phyloP scores from a whole-genome alignment of 2,888 invertebrate genomes.

The Drosophila koepferae region DNA sequence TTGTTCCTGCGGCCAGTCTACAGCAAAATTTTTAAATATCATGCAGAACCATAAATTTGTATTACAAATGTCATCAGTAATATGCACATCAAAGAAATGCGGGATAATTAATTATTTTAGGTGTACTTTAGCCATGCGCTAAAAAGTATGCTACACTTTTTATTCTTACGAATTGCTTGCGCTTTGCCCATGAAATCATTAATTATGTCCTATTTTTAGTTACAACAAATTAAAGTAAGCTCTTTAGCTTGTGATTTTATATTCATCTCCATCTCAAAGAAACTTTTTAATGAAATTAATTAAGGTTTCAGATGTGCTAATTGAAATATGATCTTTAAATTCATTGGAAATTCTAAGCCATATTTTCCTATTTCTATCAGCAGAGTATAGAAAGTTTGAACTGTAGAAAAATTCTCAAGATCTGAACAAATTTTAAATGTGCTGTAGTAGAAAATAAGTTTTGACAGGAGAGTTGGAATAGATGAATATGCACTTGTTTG shows the following conservation, averaged over 20 bases:
- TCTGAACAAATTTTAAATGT: neutral
- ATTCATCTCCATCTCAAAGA: neutral
- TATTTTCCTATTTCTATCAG: neutral
- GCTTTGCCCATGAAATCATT: too few relatives aligned
- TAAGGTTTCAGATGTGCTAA: too few relatives aligned
- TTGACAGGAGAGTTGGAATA: neutral
- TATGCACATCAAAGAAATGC: neutral
- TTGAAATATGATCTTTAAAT: too few relatives aligned
- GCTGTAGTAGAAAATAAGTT: neutral
- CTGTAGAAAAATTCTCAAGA: neutral
- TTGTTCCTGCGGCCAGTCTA: too few relatives aligned
- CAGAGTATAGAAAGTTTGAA: neutral
- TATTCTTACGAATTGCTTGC: neutral
- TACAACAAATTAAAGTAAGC: neutral
- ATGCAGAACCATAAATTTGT: neutral
- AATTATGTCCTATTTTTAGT: neutral
- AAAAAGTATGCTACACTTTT: neutral
- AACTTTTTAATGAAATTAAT: neutral
- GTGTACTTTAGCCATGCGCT: neutral
- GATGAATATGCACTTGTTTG: neutral
- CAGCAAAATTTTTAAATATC: neutral
- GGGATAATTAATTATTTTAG: neutral
- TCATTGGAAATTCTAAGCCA: neutral
- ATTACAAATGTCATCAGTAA: neutral
- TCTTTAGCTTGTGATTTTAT: neutral